phyloP scores from a whole-genome alignment of 2,797 vertebrate species.

The Enteromius afrohamiltoni region DNA sequence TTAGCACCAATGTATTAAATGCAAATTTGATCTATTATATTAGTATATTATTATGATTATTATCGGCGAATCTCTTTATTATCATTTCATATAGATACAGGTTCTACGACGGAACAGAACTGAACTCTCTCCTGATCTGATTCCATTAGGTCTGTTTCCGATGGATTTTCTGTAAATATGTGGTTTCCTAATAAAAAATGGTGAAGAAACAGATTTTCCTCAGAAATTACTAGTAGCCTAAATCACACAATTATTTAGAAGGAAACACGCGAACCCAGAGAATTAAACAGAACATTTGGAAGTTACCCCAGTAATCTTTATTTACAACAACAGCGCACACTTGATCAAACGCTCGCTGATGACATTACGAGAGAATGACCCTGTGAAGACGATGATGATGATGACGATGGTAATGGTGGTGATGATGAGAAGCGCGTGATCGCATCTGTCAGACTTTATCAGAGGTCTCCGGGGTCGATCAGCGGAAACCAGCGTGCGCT shows the following conservation, averaged over 20 bases:
- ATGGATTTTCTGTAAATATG: background rate
- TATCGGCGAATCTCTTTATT: too few relatives aligned
- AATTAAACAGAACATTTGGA: background rate
- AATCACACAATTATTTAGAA: background rate
- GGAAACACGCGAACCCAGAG: too few relatives aligned
- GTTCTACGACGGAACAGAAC: too few relatives aligned
- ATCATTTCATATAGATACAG: too few relatives aligned
- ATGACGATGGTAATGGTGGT: background rate
- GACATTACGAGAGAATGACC: background rate
- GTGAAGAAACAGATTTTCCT: too few relatives aligned
- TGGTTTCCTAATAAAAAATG: background rate
- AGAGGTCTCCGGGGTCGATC: background rate
- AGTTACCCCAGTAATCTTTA: background rate
- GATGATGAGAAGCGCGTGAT: slow-evolving; percentile 10
- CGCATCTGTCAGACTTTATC: background rate
- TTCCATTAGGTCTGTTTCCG: background rate
- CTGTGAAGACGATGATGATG: background rate
- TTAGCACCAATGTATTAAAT: background rate
- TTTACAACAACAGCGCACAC: background rate
- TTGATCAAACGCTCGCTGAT: slow-evolving; percentile 7
- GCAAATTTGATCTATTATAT: background rate
- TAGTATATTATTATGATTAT: background rate
- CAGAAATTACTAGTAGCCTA: background rate
- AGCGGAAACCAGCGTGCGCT: background rate
- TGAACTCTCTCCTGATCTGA: background rate